phyloP scores from a whole-genome alignment of 1,140 invertebrate genomes.

The Magallana angulata region DNA sequence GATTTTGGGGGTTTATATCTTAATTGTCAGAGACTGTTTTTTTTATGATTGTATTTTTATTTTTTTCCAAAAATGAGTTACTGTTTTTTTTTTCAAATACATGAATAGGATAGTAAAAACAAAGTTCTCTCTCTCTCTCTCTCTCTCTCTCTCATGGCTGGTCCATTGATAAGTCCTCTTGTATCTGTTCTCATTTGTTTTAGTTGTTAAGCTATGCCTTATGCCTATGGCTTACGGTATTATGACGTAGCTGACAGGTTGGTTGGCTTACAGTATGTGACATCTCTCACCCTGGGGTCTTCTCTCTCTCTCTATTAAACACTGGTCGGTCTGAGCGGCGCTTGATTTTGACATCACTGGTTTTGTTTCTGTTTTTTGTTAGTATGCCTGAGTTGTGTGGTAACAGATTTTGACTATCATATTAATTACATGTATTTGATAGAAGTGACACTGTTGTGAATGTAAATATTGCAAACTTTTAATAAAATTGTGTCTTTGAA shows the following conservation, averaged over 20 bases:
- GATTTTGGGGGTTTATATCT: not conserved
- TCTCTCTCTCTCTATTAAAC: not conserved
- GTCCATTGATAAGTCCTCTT: not conserved
- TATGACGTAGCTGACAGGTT: not conserved
- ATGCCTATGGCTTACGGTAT: too few species aligned
- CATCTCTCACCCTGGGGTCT: not conserved
- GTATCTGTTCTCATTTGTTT: too few species aligned
- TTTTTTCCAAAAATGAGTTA: not conserved
- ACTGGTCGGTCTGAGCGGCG: not conserved
- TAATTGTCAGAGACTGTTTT: not conserved
- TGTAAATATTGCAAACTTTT: not conserved
- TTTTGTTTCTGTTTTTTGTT: not conserved
- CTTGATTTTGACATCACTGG: not conserved
- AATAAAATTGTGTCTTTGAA: slow-evolving; percentile 21
- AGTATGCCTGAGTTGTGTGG: not conserved
- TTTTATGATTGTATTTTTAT: not conserved
- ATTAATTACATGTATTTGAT: too few species aligned
- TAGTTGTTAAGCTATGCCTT: too few species aligned
- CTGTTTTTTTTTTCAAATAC: not conserved
- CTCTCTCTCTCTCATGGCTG: not conserved
- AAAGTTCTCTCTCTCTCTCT: not conserved
- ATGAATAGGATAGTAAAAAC: not conserved
- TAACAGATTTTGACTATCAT: not conserved
- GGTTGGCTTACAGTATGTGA: not conserved
- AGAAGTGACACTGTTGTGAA: slow-evolving; percentile 13